Conservation (phyloP, 2,888 invertebrate genomes). For the Gortyna flavago region DNA sequence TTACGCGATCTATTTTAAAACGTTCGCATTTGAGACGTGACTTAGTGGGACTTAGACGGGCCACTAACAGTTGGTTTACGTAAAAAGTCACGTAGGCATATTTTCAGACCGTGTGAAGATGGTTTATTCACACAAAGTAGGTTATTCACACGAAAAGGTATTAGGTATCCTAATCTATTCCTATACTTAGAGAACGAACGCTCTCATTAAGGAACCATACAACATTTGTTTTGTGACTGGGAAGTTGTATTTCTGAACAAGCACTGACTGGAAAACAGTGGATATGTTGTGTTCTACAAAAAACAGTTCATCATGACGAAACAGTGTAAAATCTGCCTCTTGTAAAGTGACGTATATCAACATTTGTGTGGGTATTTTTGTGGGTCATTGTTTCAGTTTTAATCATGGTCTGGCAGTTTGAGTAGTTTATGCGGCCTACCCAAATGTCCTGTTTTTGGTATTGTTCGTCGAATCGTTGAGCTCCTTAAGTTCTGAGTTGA, state of each 20-base stretch:
- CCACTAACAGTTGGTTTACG: slow-evolving; percentile 1
- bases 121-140: not conserved
- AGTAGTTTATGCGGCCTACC: too few relatives aligned
- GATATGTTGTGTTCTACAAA: not conserved
- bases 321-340: not conserved
- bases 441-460: too few relatives aligned
- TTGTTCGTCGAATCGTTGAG: too few relatives aligned
- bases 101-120: not conserved
- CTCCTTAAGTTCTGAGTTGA: too few relatives aligned
- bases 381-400: too few relatives aligned
- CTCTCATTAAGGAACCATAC: not conserved
- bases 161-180: not conserved
- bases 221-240: not conserved
- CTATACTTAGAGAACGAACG: not conserved
- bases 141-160: not conserved
- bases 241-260: not conserved
- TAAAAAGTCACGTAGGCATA: not conserved
- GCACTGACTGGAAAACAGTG: not conserved
- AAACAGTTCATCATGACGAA: not conserved
- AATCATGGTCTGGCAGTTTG: too few relatives aligned
- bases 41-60: slow-evolving; percentile 16
- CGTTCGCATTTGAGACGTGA: slow-evolving; percentile 38
- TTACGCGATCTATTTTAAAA: slow-evolving; percentile 63
- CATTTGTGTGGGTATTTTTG: too few relatives aligned
- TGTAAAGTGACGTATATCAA: not conserved